A percentile compares a stretch with the other conserved stretches of the same genome.
These are phyloP conservation scores for Boulengeromyrus knoepffleri DNA, from an alignment of 2,113 vertebrate genomes.

Conservation along the genomic window DNA sequence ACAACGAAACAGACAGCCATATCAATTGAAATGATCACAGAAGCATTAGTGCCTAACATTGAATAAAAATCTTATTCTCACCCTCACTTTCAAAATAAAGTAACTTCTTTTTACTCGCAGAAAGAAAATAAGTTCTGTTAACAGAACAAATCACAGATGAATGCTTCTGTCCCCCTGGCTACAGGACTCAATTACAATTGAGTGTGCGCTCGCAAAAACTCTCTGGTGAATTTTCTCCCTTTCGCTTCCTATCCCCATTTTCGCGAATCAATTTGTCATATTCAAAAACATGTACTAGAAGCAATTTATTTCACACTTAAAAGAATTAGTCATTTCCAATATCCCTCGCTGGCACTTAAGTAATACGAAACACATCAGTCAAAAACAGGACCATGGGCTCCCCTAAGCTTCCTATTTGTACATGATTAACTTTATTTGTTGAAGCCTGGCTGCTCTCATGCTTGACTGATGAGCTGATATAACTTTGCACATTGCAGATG, in stretches of 20 bases:
- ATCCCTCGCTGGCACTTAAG: slow-evolving; percentile 60
- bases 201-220: slow-evolving; percentile 49
- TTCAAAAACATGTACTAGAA: slow-evolving; percentile 55
- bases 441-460: not conserved
- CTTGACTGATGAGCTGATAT: not conserved
- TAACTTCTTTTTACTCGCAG: slow-evolving; percentile 46
- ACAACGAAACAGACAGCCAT: slow-evolving; percentile 42
- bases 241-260: slow-evolving; percentile 30
- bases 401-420: not conserved
- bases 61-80: slow-evolving; percentile 49
- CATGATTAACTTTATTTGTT: slow-evolving; percentile 15
- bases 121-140: slow-evolving; percentile 51
- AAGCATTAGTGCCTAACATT: slow-evolving; percentile 48
- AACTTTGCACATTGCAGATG: not conserved
- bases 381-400: not conserved
- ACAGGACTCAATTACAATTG: slow-evolving; percentile 56
- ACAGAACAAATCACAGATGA: slow-evolving; percentile 58
- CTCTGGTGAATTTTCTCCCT: slow-evolving; percentile 44
- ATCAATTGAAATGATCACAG: slow-evolving; percentile 53
- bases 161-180: slow-evolving; percentile 38
- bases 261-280: slow-evolving; percentile 64
- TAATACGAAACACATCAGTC: not conserved
- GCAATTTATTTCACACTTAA: slow-evolving; percentile 65
- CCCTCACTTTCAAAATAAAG: slow-evolving; percentile 29
- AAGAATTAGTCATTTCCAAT: slow-evolving; percentile 61